Conservation (phyloP, 2,113 vertebrate genomes). For the Pseudonaja textilis region DNA sequence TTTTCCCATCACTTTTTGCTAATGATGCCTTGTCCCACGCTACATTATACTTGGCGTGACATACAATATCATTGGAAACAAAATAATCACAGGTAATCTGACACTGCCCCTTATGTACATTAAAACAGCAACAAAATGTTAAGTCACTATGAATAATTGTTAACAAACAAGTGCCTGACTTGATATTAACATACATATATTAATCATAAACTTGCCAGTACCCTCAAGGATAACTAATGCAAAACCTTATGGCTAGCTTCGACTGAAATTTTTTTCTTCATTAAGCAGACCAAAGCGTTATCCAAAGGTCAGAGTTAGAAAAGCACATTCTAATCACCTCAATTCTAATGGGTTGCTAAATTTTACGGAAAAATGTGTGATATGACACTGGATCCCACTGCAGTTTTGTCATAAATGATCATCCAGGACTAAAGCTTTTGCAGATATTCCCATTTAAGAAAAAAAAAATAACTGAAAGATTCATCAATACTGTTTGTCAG, state of each 20-base stretch:
- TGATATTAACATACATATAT: neutral
- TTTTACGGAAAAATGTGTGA: neutral
- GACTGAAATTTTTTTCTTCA: neutral
- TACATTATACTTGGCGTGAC: neutral
- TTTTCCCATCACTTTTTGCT: neutral
- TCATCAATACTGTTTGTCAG: neutral
- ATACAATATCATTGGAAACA: neutral
- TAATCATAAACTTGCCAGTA: neutral
- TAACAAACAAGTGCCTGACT: neutral
- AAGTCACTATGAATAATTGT: neutral
- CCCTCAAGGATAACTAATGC: neutral
- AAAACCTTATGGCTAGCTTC: conserved; percentile 17
- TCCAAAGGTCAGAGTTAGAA: neutral
- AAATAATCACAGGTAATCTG: neutral
- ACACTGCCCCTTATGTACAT: neutral
- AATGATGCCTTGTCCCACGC: neutral
- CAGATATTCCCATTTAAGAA: neutral
- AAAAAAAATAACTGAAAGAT: neutral
- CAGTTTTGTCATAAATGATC: neutral
- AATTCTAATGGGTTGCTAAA: neutral
- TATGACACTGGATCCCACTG: neutral
- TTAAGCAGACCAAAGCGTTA: neutral
- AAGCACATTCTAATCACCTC: neutral
- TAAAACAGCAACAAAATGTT: conserved; percentile 1
- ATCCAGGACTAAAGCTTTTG: neutral